Conservation (phyloP, 2,888 invertebrate genomes). For the Rhingia campestris region DNA sequence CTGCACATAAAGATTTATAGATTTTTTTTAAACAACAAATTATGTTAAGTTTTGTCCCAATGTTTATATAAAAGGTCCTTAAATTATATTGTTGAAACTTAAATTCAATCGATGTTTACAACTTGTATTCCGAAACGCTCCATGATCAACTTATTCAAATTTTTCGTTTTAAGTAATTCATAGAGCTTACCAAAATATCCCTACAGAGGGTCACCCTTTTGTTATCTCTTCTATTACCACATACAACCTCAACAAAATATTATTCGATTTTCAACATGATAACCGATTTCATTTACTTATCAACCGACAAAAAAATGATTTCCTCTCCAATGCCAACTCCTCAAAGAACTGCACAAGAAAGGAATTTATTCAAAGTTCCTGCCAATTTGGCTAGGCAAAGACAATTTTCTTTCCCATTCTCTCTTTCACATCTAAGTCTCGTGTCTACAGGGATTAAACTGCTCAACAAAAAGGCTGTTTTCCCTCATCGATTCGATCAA, state of each 20-base stretch:
- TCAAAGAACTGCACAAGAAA: not conserved
- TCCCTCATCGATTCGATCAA: not conserved
- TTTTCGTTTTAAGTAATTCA: too few relatives aligned
- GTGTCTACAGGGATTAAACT: slow-evolving; percentile 9
- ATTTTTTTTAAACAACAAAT: too few relatives aligned
- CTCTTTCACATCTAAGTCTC: not conserved
- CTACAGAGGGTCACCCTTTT: not conserved
- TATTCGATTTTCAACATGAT: not conserved
- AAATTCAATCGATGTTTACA: too few relatives aligned
- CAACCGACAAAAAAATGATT: slow-evolving; percentile 3
- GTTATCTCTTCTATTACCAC: not conserved
- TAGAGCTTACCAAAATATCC: too few relatives aligned
- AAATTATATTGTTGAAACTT: too few relatives aligned
- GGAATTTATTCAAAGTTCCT: slow-evolving; percentile 29
- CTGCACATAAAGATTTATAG: too few relatives aligned
- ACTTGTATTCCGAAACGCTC: too few relatives aligned
- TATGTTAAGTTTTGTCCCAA: too few relatives aligned
- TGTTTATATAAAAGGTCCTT: too few relatives aligned
- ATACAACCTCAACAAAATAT: not conserved
- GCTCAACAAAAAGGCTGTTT: slow-evolving; percentile 25
- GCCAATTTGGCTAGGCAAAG: slow-evolving; percentile 9
- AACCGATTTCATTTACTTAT: not conserved
- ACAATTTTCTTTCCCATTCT: not conserved
- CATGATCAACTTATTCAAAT: too few relatives aligned
- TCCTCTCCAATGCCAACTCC: not conserved